Conservation (phyloP, 2,888 invertebrate species). For the Tubulanus polymorphus region DNA sequence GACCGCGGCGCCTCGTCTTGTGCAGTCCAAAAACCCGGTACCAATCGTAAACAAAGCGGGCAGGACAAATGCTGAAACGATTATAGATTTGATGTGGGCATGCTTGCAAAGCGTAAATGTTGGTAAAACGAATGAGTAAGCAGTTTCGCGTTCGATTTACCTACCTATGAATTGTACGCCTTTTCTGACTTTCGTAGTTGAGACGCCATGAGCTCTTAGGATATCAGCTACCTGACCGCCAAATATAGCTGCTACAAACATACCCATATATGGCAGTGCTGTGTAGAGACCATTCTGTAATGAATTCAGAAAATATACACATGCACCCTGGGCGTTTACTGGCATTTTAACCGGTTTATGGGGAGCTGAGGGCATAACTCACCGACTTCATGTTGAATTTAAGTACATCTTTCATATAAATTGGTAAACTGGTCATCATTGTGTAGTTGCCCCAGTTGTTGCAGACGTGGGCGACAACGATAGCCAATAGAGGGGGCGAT, state of each 20-base stretch:
- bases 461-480: constrained; percentile 50
- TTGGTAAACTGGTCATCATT: constrained; percentile 54
- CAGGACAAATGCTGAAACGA: constrained; percentile 29
- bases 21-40: constrained; percentile 35
- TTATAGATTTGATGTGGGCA: neutral
- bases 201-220: constrained; percentile 10
- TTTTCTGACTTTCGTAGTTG: constrained; percentile 23
- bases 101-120: neutral
- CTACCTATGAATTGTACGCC: constrained; percentile 8
- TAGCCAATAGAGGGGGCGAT: constrained; percentile 47
- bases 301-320: too few relatives aligned
- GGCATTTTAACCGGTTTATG: neutral
- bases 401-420: constrained; percentile 52
- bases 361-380: constrained; percentile 6
- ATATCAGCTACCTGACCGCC: constrained; percentile 13
- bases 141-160: neutral
- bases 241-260: constrained; percentile 12
- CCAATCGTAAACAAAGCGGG: constrained; percentile 29
- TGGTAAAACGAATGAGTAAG: neutral
- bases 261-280: constrained; percentile 17
- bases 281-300: constrained; percentile 17
- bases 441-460: constrained; percentile 57
- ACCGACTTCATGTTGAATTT: constrained; percentile 46
- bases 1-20: constrained; percentile 28
- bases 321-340: too few relatives aligned